phyloP scores from a whole-genome alignment of 2,888 invertebrate genomes.

The Pseudanteris insignis region DNA sequence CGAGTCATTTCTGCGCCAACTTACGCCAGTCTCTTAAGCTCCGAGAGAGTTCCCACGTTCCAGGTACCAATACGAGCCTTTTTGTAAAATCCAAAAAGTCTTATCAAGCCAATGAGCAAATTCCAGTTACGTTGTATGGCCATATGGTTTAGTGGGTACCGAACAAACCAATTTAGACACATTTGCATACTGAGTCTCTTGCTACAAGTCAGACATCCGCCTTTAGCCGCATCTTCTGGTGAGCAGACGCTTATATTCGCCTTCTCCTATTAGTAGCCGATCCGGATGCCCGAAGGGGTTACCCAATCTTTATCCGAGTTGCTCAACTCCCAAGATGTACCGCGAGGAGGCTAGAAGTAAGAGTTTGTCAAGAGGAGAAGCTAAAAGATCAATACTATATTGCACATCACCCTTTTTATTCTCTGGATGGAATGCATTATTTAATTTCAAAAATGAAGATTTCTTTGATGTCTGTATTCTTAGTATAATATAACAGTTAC shows the following conservation, averaged over 20 bases:
- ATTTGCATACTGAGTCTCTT: constrained; percentile 7
- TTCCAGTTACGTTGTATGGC: background rate
- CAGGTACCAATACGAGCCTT: background rate
- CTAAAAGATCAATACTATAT: constrained; percentile 6
- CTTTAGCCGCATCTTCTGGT: constrained; percentile 9
- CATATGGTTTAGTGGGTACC: background rate
- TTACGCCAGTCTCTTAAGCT: background rate
- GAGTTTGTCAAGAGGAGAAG: constrained; percentile 2
- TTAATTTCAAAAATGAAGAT: no score
- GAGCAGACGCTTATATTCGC: constrained; percentile 9
- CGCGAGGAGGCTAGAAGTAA: constrained; percentile 10
- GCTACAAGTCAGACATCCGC: constrained; percentile 8
- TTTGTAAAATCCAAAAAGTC: background rate
- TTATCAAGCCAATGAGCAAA: background rate
- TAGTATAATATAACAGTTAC: no score
- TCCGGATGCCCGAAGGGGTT: constrained; percentile 6
- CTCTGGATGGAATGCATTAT: no score
- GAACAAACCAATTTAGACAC: background rate
- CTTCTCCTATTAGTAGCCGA: constrained; percentile 6
- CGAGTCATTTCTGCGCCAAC: background rate
- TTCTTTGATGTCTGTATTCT: no score
- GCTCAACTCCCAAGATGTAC: constrained; percentile 7
- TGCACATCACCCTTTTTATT: no score
- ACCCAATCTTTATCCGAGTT: constrained; percentile 7
- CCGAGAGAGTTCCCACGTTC: background rate